These are phyloP conservation scores for Pristionchus maxplancki DNA, from an alignment of 2,888 invertebrate species.

Conservation along the genomic window DNA sequence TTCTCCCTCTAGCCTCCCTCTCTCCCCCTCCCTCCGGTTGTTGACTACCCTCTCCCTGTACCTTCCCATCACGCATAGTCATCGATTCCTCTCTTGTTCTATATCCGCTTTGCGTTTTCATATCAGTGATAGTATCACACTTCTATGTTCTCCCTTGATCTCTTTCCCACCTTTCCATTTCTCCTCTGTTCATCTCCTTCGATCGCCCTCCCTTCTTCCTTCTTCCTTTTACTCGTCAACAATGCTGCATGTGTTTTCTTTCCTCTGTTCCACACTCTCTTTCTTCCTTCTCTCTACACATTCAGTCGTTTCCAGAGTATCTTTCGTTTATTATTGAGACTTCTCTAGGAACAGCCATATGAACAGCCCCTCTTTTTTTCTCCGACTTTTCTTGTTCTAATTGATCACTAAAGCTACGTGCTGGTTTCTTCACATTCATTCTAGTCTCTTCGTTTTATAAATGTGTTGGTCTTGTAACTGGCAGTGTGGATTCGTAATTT, in stretches of 20 bases:
- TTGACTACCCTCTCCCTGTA: conserved; percentile 33
- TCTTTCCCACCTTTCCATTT: not conserved
- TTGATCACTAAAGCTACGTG: not conserved
- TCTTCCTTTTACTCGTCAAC: not conserved
- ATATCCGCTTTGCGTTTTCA: not conserved
- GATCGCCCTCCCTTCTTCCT: not conserved
- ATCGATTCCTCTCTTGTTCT: conserved; percentile 2
- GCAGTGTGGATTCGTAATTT: too few relatives aligned
- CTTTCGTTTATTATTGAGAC: conserved; percentile 8
- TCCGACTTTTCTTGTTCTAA: not conserved
- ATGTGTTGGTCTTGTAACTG: not conserved
- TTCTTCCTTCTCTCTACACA: not conserved
- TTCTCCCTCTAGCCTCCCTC: not conserved
- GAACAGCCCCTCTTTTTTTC: too few relatives aligned
- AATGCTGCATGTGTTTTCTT: not conserved
- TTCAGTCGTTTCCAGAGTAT: not conserved
- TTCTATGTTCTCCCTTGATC: not conserved
- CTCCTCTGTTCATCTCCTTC: not conserved
- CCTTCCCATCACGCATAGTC: not conserved
- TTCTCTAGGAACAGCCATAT: too few relatives aligned
- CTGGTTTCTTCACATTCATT: not conserved
- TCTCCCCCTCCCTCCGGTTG: conserved; percentile 17
- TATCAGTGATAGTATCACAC: conserved; percentile 39
- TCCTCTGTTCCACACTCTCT: not conserved
- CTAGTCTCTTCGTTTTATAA: not conserved